Conservation (phyloP, 2,888 invertebrate species). For the Himalopsyche anomala region DNA sequence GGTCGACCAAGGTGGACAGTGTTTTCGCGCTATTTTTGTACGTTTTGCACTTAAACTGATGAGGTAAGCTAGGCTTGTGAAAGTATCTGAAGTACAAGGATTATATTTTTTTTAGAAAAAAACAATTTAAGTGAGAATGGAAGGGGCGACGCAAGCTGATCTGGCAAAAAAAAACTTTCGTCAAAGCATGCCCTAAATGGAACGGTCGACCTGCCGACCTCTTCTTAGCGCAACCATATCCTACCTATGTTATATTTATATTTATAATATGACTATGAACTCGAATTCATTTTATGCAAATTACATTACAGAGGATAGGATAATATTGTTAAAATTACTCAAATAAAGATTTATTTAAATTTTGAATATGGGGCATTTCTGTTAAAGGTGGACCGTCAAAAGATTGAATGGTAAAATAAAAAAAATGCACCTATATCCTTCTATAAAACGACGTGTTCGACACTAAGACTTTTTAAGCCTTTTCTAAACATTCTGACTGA, state of each 20-base stretch:
- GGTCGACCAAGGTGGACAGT: constrained; percentile 51
- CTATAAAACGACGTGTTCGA: constrained; percentile 36
- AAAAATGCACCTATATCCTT: constrained; percentile 41
- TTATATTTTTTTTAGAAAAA: neutral
- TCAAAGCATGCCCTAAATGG: neutral
- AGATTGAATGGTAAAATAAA: constrained; percentile 1
- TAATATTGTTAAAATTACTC: constrained; percentile 52
- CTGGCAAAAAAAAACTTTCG: neutral
- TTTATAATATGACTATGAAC: constrained; percentile 64
- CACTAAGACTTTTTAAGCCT: constrained; percentile 28
- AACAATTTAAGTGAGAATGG: neutral
- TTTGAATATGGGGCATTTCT: constrained; percentile 43
- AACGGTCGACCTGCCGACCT: constrained; percentile 52
- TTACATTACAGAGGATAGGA: constrained; percentile 59
- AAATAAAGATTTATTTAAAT: constrained; percentile 28
- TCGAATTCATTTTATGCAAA: constrained; percentile 64
- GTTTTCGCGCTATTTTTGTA: constrained; percentile 5
- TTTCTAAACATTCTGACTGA: constrained; percentile 31
- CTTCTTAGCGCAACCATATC: constrained; percentile 61
- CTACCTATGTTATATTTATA: constrained; percentile 62
- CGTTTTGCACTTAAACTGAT: neutral
- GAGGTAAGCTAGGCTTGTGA: constrained; percentile 4
- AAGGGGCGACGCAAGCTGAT: constrained; percentile 7
- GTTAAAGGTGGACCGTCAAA: constrained; percentile 28
- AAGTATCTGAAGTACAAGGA: neutral